These are phyloP conservation scores for Callyntrura sp. DNA, from an alignment of 2,888 invertebrate genomes.

Conservation along the genomic window DNA sequence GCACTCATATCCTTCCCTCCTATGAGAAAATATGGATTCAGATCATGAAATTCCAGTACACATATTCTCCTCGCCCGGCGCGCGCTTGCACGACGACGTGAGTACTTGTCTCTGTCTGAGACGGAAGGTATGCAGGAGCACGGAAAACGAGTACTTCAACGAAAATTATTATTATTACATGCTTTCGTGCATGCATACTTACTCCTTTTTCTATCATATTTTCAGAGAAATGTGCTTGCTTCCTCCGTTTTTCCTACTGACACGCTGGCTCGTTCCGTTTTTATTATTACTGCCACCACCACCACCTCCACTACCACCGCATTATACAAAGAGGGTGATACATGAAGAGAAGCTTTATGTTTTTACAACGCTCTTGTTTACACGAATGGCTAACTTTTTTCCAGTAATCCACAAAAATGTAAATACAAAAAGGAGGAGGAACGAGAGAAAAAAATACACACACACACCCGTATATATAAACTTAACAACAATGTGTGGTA, in stretches of 20 bases:
- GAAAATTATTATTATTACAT: constrained; percentile 12
- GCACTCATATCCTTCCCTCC: background rate
- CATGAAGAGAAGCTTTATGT: constrained; percentile 26
- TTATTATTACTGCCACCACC: background rate
- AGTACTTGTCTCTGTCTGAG: background rate
- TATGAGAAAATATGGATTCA: constrained; percentile 14
- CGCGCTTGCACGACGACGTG: no score
- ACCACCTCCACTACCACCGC: background rate
- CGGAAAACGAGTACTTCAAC: background rate
- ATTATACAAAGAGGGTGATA: constrained; percentile 5
- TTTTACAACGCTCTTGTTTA: constrained; percentile 48
- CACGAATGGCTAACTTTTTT: constrained; percentile 45
- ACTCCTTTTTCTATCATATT: background rate
- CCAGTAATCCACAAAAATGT: constrained; percentile 54
- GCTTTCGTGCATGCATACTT: background rate
- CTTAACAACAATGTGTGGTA: constrained; percentile 28
- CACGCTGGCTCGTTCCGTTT: constrained; percentile 6
- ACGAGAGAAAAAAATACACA: background rate
- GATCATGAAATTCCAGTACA: constrained; percentile 42
- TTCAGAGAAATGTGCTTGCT: background rate
- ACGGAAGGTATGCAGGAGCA: background rate
- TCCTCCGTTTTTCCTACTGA: background rate
- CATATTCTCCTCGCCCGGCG: background rate
- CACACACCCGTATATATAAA: constrained; percentile 8
- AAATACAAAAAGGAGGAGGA: constrained; percentile 22